Percentiles rank a stretch among this genome's conserved stretches.
These are phyloP conservation scores for Cryptoleucopteryx plumbea DNA, from an alignment of 2,113 vertebrate genomes.

Conservation along the genomic window DNA sequence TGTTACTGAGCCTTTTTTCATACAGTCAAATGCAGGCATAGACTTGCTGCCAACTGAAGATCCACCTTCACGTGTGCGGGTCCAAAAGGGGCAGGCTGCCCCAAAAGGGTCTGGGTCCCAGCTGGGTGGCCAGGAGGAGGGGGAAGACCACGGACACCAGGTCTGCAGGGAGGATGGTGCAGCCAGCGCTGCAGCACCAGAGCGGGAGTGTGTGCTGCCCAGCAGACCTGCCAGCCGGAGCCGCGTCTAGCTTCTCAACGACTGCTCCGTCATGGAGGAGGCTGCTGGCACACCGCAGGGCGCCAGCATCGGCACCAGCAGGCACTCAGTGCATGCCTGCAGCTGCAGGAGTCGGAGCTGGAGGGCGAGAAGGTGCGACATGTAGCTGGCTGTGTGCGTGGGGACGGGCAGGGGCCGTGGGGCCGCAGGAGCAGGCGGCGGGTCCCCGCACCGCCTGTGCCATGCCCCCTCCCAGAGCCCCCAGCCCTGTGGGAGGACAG, in stretches of 20 bases:
- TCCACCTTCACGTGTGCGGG: neutral
- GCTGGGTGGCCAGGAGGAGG: neutral
- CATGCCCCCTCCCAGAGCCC: fast-evolving
- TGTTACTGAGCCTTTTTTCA: neutral
- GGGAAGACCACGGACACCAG: neutral
- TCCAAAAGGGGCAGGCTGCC: neutral
- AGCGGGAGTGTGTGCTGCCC: neutral
- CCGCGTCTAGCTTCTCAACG: neutral
- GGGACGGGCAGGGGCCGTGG: neutral
- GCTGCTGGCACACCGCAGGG: neutral
- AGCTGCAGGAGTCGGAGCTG: neutral
- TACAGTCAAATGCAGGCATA: neutral
- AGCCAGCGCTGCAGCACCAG: neutral
- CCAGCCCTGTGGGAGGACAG: neutral
- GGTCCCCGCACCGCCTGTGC: neutral
- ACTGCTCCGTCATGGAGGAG: neutral
- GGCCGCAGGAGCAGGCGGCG: neutral
- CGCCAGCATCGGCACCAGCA: neutral
- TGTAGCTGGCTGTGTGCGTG: neutral
- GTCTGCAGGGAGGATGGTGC: neutral
- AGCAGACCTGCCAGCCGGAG: neutral
- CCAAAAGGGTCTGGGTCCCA: neutral
- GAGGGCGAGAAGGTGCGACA: neutral
- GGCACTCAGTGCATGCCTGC: neutral
- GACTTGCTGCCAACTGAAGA: neutral